Base-by-base conservation (phyloP, 30 jellyfish, hydroid and myxozoan species). In the Turritopsis dohrnii region DNA sequence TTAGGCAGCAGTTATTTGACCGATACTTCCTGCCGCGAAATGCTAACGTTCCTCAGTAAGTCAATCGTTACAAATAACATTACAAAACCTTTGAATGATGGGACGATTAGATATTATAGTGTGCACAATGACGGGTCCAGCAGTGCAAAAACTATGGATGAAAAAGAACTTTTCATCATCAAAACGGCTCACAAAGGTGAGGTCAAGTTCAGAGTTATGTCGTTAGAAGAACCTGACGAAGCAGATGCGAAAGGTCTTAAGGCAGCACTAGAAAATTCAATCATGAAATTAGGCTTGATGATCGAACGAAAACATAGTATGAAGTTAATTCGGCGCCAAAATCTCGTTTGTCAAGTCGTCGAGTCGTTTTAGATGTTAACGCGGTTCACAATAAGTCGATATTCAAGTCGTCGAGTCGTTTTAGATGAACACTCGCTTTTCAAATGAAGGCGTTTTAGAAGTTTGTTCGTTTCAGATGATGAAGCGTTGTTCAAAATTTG, bases 111-210 rank as follows among this genome's bases (percentile, higher is more conserved):
- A 19, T 81, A 81, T 23, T 81, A 54, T 53, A 54, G 88, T 25
- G 85, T 66, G 7, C 60, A 21, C 25, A 81, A 81, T 30, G 85
- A 81, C 24, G 88, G 88, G 3, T 53, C 72, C 9, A 79, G 85
- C 28, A 28, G 80, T 22, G 85, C 88, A 1, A 54, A 81, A 41
- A 81, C 88, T 20, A 54, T 66, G 84, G 85, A 81, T 23, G 71
- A 81, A 54, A 81, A 81, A 26, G 88, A 81, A 30, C 52, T 81
- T 4, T 81, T 54, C 85, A 19, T 81, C 17, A 81, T 81, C 25
- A 81, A 81, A 30, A 81, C 88, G 28, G 88, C 87, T 4, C 65
- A 24, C 53, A 74, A 24, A 13, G 83, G 83, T 20, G 65, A 74
- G 17, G 23, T 72, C 17, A 72, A 74, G 83, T 74, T 28, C 19